Evolutionary conservation across 2,888 invertebrate species (phyloP), one percentile per base, ranked within the genome.

Genomic region (Disparrhopalites patrizii): DNA sequence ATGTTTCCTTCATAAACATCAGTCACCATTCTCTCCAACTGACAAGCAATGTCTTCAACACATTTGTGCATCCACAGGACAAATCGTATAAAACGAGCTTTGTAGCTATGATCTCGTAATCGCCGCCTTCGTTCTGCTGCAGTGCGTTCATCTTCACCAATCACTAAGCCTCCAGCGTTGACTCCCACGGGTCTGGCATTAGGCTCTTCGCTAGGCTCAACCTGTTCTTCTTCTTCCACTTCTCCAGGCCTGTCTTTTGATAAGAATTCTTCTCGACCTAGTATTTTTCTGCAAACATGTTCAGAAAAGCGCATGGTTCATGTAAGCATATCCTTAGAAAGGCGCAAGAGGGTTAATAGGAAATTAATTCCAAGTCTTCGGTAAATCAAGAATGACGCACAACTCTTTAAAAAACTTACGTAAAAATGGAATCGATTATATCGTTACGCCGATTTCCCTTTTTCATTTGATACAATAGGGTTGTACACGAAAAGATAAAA

Each of bases 21-120:
- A 7, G 68, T 70, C 15, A 75, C 73, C 70, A 75, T 73, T 62
- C 71, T 25, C 58, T 73, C 75, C 47, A 75, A 51, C 50, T 75
- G 75, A 47, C 71, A 69, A 3, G 75, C 75, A 55, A 75, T 75
- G 51, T 75, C 75, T 66, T 75, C 75, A 1, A 73, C 73, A 23
- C 68, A 69, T 28, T 64, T 62, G 40, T 75, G 73, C 69, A 75
- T 73, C 75, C 75, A 75, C 27, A 75, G 58, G 2, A 75, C 75
- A 61, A 75, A 75, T 18, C 71, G 47, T 28, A 75, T 68, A 50
- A 75, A 73, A 40, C 75, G 38, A 3, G 70, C 68, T 33, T 70
- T 55, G 25, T 73, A 75, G 47, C 70, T 75, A 52, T 73, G 71
- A 54, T 75, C 73, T 38, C 65, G 61, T 2, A 64, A 62, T n/a